A percentile compares a stretch with the other conserved stretches of the same genome.
Conservation (phyloP, 64 coral and sea anemone genomes). For the Montipora foliosa region DNA sequence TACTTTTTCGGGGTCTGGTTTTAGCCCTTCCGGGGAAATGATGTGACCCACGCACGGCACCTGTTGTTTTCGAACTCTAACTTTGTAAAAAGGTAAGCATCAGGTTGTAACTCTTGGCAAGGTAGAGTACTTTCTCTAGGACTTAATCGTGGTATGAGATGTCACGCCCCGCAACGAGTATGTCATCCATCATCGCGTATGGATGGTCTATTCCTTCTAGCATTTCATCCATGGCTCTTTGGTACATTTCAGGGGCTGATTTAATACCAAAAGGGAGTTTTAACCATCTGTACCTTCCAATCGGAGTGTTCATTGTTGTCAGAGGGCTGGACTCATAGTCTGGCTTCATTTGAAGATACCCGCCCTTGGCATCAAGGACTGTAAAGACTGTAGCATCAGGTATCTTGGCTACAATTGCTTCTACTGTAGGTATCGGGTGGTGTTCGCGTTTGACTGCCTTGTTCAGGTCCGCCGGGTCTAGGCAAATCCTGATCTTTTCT, state of each 20-base stretch:
- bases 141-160: slow-evolving; percentile 66
- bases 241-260: slow-evolving; percentile 56
- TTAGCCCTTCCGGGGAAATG: slow-evolving; percentile 52
- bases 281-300: slow-evolving; percentile 70
- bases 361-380: slow-evolving; percentile 63
- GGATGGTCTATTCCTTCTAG: slow-evolving; percentile 54
- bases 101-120: slow-evolving; percentile 55
- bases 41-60: slow-evolving; percentile 64
- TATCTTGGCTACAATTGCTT: slow-evolving; percentile 49
- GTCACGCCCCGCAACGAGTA: slow-evolving; percentile 58
- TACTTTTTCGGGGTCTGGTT: slow-evolving; percentile 69
- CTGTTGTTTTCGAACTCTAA: slow-evolving; percentile 58
- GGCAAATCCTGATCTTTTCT: slow-evolving; percentile 38
- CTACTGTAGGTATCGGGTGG: slow-evolving; percentile 26
- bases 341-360: slow-evolving; percentile 73
- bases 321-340: slow-evolving; percentile 74
- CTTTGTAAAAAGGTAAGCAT: slow-evolving; percentile 82
- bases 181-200: slow-evolving; percentile 71
- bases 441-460: slow-evolving; percentile 28
- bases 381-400: slow-evolving; percentile 54
- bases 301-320: slow-evolving; percentile 77
- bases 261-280: slow-evolving; percentile 77
- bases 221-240: slow-evolving; percentile 73
- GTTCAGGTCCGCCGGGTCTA: slow-evolving; percentile 13
- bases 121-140: slow-evolving; percentile 58